Evolutionary conservation across 2,797 vertebrate genomes (phyloP).

Genomic region (Spizella passerina): DNA sequence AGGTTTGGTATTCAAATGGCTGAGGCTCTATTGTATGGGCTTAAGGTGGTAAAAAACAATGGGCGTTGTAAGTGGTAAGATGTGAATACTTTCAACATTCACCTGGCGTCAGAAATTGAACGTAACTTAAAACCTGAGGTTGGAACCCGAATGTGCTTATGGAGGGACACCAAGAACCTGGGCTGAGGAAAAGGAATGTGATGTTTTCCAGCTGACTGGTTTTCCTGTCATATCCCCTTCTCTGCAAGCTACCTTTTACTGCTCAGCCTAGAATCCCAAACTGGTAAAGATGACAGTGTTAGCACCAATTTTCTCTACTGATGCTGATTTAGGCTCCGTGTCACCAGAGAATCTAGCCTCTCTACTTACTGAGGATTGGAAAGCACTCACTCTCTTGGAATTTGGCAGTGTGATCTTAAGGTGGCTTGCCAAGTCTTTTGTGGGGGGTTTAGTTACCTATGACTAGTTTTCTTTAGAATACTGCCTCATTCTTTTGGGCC

Average conservation of each 20-base stretch:
- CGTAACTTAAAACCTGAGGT: not conserved
- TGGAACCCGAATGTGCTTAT: not conserved
- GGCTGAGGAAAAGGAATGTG: not conserved
- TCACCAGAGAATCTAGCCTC: not conserved
- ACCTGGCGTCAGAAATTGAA: not conserved
- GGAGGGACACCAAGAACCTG: not conserved
- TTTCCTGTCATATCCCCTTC: not conserved
- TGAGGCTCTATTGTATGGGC: not conserved
- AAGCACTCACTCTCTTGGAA: not conserved
- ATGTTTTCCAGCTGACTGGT: not conserved
- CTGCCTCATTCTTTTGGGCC: not conserved
- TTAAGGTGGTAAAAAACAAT: not conserved
- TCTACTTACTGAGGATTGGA: not conserved
- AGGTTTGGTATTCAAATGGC: not conserved
- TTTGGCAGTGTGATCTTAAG: constrained; percentile 5
- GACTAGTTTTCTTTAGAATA: constrained; percentile 51
- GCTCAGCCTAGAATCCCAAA: not conserved
- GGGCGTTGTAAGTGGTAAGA: not conserved
- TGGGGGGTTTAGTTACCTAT: constrained; percentile 19
- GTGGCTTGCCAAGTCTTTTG: constrained; percentile 39
- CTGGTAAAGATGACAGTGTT: not conserved
- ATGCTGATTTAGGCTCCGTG: not conserved
- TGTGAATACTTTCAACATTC: not conserved
- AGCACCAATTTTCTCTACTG: not conserved
- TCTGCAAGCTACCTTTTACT: not conserved